Base-by-base conservation (phyloP, 2,888 invertebrate genomes). In the Scelioninae gen. 2 region DNA sequence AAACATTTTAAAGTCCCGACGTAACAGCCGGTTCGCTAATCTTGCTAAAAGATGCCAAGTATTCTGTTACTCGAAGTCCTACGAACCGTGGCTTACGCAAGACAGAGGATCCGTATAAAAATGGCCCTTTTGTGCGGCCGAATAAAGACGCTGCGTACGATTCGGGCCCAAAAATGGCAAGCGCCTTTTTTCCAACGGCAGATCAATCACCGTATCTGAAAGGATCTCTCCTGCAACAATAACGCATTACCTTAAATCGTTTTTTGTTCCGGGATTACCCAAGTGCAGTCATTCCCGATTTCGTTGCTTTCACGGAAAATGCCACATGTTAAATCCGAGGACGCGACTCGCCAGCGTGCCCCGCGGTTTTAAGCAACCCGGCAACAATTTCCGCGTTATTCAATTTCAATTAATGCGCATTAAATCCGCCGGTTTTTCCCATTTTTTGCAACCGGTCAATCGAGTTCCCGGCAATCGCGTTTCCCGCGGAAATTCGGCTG, bases 11-110 rank as follows among this genome's bases (percentile, higher is more conserved):
- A 65, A 46, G 18, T 3, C 25, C 52, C 64, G 58, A 45, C 71
- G 58, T 61, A 53, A 45, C 71, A 58, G 76, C 58, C 75, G 71
- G 75, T 77, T 76, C 75, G 74, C 78, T 81, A 80, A 80, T 81
- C 81, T 79, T 73, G 77, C 78, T 68, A 78, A 78, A 80, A 80
- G 80, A 81, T 78, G 79, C 80, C 78, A 71, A 76, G 78, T 77
- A 70, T 79, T 79, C 74, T 74, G 78, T 80, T 78, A 81, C 79
- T 61, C 57, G 53, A 52, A 68, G 67, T 68, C 76, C 58, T 58
- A 65, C 71, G 76, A 78, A 74, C 65, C 57, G 16, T 4, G 25
- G 25, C 25, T 69, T 70, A 76, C 58, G 61, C 61, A 73, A 64
- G 76, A 78, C 78, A 79, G 77, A 78, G 71, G 74, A 73, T 50